These are phyloP conservation scores for Drosophila mayaguana DNA, from an alignment of 2,888 invertebrate species.

Conservation along the genomic window DNA sequence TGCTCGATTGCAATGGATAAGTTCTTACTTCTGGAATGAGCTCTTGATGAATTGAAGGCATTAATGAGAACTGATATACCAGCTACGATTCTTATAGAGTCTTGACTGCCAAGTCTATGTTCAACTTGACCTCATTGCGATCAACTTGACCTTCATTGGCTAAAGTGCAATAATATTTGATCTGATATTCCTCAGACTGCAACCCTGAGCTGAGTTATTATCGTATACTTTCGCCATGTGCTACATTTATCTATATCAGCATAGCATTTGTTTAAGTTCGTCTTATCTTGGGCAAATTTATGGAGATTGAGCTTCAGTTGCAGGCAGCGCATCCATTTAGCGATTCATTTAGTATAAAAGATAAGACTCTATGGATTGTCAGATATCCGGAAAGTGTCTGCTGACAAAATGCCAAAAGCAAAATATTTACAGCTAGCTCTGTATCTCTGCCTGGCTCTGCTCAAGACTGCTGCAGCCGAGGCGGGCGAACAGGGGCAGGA, in stretches of 20 bases:
- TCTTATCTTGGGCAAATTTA: constrained; percentile 2
- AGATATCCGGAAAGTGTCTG: constrained; percentile 9
- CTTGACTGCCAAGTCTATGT: background rate
- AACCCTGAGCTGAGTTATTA: constrained; percentile 9
- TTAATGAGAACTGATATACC: background rate
- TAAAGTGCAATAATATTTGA: background rate
- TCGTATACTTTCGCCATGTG: background rate
- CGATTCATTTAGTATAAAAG: constrained; percentile 33
- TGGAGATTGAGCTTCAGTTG: constrained; percentile 12
- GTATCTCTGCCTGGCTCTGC: constrained; percentile 10
- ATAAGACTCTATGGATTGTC: background rate
- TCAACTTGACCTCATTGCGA: background rate
- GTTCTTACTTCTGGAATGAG: background rate
- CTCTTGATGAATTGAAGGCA: background rate
- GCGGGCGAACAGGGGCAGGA: background rate
- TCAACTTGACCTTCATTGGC: background rate
- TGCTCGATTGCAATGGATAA: background rate
- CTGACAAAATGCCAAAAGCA: constrained; percentile 28
- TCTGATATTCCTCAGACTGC: background rate
- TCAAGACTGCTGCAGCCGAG: background rate
- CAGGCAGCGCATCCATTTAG: constrained; percentile 1
- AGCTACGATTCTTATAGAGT: background rate
- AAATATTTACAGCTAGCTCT: constrained; percentile 6
- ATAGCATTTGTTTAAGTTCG: background rate
- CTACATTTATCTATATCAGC: background rate